phyloP scores from a whole-genome alignment of 2,113 vertebrate species.

The Chaetorhynchus papuensis region DNA sequence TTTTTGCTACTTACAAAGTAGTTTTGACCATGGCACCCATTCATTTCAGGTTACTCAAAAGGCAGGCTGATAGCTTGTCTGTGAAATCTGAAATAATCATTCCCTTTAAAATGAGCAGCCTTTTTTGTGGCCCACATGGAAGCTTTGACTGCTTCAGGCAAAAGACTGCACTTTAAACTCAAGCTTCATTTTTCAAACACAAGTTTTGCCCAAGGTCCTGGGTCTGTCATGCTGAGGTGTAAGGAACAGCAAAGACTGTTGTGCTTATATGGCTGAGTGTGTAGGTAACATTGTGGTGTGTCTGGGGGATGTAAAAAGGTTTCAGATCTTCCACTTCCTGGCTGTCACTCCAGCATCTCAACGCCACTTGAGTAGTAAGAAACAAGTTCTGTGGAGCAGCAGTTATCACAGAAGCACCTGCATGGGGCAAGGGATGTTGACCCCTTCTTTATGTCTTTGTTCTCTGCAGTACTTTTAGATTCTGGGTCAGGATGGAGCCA shows the following conservation, averaged over 20 bases:
- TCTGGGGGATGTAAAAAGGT: neutral
- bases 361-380: too few species aligned
- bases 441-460: neutral
- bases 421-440: fast-evolving
- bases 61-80: neutral
- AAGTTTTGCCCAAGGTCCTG: neutral
- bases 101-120: neutral
- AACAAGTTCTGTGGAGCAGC: neutral
- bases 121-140: neutral
- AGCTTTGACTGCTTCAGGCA: neutral
- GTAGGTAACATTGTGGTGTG: neutral
- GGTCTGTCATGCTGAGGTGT: neutral
- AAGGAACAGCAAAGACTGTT: neutral
- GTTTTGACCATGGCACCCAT: neutral
- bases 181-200: neutral
- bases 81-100: neutral
- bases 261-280: fast-evolving
- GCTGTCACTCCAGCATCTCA: neutral
- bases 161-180: neutral
- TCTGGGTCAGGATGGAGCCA: neutral
- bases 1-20: neutral
- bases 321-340: neutral
- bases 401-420: neutral
- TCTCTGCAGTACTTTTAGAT: neutral
- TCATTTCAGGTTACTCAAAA: neutral